These are phyloP conservation scores for Pseudobourletiella spinata DNA, from an alignment of 1,140 invertebrate genomes.

Conservation along the genomic window DNA sequence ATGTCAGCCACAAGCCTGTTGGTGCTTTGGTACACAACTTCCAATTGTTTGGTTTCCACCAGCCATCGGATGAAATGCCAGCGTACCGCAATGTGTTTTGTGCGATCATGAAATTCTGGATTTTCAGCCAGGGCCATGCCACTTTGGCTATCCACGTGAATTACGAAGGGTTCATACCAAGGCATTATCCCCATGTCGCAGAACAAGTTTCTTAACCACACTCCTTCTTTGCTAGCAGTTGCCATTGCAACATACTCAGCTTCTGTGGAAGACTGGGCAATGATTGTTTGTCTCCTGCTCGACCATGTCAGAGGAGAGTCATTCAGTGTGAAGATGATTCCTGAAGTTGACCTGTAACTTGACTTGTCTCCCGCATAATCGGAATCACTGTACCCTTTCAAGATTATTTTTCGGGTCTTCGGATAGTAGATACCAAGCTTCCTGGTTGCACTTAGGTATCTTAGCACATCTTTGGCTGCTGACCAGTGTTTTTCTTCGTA, in stretches of 20 bases:
- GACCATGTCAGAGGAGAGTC: conserved; percentile 36
- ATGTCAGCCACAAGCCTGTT: neutral
- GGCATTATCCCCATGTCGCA: conserved; percentile 34
- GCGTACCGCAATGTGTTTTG: conserved; percentile 37
- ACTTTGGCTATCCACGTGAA: conserved; percentile 35
- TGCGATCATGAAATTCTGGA: conserved; percentile 27
- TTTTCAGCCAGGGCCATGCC: conserved; percentile 35
- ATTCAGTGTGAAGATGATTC: conserved; percentile 1
- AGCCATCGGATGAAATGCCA: conserved; percentile 38
- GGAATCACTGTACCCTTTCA: conserved; percentile 1
- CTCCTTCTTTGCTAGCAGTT: conserved; percentile 39
- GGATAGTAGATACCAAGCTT: conserved; percentile 11
- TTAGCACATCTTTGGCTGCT: conserved; percentile 14
- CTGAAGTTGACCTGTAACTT: neutral
- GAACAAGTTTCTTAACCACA: conserved; percentile 38
- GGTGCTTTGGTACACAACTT: neutral
- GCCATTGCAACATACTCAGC: conserved; percentile 40
- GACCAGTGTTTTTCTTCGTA: conserved; percentile 8
- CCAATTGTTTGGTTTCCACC: neutral
- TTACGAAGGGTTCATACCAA: neutral
- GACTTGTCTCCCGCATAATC: neutral
- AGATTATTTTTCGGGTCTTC: neutral
- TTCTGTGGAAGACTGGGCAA: conserved; percentile 39
- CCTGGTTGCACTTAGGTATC: conserved; percentile 13
- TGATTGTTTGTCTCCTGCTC: conserved; percentile 36